These are phyloP conservation scores for Aphrophora alni DNA, from an alignment of 2,888 invertebrate species.

Conservation along the genomic window DNA sequence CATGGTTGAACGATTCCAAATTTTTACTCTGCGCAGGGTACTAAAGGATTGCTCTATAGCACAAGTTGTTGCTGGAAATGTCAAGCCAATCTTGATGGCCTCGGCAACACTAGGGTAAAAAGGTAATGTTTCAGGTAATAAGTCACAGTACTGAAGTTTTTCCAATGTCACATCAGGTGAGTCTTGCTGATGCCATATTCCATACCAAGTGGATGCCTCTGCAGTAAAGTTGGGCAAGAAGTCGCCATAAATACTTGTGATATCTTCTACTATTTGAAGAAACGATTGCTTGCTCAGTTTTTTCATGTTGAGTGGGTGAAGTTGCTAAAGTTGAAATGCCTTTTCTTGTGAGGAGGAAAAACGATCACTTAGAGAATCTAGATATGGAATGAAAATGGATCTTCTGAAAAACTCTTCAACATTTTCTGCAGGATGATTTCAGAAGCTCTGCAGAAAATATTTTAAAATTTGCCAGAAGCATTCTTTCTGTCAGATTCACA, in stretches of 20 bases:
- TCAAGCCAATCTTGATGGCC: neutral
- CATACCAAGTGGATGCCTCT: neutral
- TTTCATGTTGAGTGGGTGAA: conserved; percentile 2
- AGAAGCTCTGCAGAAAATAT: neutral
- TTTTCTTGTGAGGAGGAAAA: conserved; percentile 2
- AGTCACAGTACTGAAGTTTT: neutral
- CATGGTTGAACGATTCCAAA: neutral
- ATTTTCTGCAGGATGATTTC: neutral
- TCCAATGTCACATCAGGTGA: neutral
- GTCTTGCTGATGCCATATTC: neutral
- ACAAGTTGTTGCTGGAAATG: conserved; percentile 4
- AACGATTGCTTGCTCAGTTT: neutral
- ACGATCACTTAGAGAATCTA: neutral
- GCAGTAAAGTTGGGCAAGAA: neutral
- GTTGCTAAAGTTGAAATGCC: neutral
- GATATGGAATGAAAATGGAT: neutral
- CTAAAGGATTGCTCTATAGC: neutral
- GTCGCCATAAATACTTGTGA: neutral
- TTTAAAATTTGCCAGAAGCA: neutral
- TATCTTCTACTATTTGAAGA: neutral
- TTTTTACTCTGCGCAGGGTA: neutral
- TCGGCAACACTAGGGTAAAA: neutral
- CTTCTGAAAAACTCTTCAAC: neutral
- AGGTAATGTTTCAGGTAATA: neutral
- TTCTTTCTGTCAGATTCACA: neutral